Conservation (phyloP, 2,113 vertebrate genomes). For the Blennius ocellaris region DNA sequence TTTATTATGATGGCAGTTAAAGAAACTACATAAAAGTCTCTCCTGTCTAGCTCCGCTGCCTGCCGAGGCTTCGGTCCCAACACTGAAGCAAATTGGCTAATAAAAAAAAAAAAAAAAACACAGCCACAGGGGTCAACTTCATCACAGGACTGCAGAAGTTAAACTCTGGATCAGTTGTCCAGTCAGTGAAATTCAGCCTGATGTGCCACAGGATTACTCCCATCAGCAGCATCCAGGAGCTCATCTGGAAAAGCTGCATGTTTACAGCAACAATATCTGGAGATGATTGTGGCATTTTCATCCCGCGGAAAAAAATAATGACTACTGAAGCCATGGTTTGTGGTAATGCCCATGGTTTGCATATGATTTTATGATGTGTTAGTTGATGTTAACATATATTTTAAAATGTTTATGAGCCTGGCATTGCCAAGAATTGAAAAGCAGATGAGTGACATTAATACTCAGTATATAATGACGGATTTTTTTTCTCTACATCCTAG, state of each 20-base stretch:
- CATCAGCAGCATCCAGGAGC: constrained; percentile 22
- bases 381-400: background rate
- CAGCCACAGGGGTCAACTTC: constrained; percentile 56
- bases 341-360: constrained; percentile 1
- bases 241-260: constrained; percentile 31
- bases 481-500: too few species aligned
- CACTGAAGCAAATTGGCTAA: constrained; percentile 45
- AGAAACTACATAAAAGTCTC: constrained; percentile 48
- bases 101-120: constrained; percentile 57
- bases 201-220: constrained; percentile 63
- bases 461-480: background rate
- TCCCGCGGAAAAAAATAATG: constrained; percentile 2
- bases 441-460: background rate
- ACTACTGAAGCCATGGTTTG: constrained; percentile 10
- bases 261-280: constrained; percentile 43
- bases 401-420: background rate
- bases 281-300: constrained; percentile 6
- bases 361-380: constrained; percentile 14
- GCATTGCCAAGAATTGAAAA: constrained; percentile 5
- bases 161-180: constrained; percentile 50
- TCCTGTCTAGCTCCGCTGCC: constrained; percentile 31
- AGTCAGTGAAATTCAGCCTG: constrained; percentile 33
- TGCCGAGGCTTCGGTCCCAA: constrained; percentile 29
- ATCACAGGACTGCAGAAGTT: constrained; percentile 42
- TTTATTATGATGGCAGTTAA: constrained; percentile 38